Percentiles rank a stretch among this genome's conserved stretches.
Conservation (phyloP, 2,888 invertebrate species). For the Hirtodrosophila histrioides region DNA sequence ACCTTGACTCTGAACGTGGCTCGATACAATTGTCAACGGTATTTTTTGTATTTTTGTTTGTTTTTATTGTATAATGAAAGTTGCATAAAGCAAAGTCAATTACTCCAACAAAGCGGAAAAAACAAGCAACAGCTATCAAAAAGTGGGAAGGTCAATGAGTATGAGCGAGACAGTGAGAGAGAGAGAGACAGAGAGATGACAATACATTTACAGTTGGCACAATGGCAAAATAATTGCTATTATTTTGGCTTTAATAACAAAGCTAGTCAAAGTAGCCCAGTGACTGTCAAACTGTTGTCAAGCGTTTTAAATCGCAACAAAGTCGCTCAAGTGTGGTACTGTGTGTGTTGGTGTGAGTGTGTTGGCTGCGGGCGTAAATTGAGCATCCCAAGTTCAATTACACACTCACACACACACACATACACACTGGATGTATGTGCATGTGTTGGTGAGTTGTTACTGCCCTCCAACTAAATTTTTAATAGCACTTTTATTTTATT, state of each 20-base stretch:
- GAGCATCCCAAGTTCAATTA: constrained; percentile 70
- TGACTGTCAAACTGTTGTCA: constrained; percentile 48
- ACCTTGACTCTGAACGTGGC: constrained; percentile 68
- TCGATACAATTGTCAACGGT: constrained; percentile 28
- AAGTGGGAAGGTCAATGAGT: constrained; percentile 11
- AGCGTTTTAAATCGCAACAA: constrained; percentile 43
- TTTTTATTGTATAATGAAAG: constrained; percentile 39
- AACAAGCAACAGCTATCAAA: constrained; percentile 23
- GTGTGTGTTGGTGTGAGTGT: constrained; percentile 17
- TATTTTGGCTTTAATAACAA: constrained; percentile 45
- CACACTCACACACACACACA: constrained; percentile 25
- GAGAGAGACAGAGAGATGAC: constrained; percentile 15
- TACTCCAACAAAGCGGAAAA: constrained; percentile 48
- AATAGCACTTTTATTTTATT: constrained; percentile 61
- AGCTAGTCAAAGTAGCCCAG: constrained; percentile 24
- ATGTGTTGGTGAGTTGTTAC: constrained; percentile 26
- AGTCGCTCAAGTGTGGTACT: constrained; percentile 41
- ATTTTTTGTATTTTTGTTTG: constrained; percentile 4
- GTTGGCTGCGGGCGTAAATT: constrained; percentile 61
- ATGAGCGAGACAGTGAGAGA: neutral
- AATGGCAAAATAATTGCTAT: constrained; percentile 53
- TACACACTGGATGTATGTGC: constrained; percentile 5
- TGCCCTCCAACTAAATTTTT: constrained; percentile 70
- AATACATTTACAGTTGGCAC: constrained; percentile 42
- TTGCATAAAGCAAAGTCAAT: constrained; percentile 64